Conservation (phyloP, 2,888 invertebrate genomes). For the Bugulina stolonifera region DNA sequence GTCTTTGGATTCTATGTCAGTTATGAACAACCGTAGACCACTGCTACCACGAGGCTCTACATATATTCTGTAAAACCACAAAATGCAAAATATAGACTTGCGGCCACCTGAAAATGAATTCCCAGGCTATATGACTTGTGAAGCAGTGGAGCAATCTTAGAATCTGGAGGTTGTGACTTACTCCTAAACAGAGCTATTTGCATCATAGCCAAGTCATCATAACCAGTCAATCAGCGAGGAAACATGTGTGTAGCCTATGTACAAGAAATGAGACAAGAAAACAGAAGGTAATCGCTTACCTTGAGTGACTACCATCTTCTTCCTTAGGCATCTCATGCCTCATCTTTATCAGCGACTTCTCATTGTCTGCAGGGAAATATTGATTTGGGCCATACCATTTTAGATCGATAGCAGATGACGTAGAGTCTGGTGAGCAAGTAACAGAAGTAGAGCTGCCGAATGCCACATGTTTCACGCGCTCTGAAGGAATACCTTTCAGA, state of each 20-base stretch:
- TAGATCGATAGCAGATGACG: background rate
- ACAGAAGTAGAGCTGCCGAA: background rate
- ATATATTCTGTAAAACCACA: conserved; percentile 1
- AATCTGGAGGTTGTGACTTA: too few relatives aligned
- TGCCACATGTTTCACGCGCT: background rate
- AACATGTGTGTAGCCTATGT: too few relatives aligned
- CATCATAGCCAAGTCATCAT: too few relatives aligned
- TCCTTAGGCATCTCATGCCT: background rate
- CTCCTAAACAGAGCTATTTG: too few relatives aligned
- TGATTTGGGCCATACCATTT: conserved; percentile 13
- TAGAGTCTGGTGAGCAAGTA: conserved; percentile 8
- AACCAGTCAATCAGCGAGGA: too few relatives aligned
- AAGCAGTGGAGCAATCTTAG: too few relatives aligned
- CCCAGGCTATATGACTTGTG: too few relatives aligned
- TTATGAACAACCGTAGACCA: background rate
- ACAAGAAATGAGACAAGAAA: too few relatives aligned
- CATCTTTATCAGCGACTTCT: background rate
- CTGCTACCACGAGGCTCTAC: background rate
- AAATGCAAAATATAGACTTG: too few relatives aligned
- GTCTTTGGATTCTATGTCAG: background rate
- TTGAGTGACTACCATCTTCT: background rate
- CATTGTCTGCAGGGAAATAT: background rate
- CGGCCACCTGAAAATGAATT: too few relatives aligned
- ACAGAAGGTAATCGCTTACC: too few relatives aligned
- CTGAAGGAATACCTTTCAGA: background rate